phyloP scores from a whole-genome alignment of 2,113 vertebrate genomes.

The Syngnathus scovelli region DNA sequence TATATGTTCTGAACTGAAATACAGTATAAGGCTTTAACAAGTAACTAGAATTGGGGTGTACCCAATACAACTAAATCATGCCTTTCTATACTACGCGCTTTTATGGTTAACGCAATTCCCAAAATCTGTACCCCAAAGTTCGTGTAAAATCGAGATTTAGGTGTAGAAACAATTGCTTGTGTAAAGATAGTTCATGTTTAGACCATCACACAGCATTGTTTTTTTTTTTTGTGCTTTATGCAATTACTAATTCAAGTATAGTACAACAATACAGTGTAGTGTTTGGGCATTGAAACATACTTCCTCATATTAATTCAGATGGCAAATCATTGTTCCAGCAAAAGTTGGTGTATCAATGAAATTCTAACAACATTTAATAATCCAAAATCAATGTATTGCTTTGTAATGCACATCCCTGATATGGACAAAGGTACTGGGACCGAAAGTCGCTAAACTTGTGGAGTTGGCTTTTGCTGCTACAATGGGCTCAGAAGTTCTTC shows the following conservation, averaged over 20 bases:
- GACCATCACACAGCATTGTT: not conserved
- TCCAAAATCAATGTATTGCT: not conserved
- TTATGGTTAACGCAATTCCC: no score
- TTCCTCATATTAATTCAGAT: not conserved
- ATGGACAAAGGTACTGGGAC: not conserved
- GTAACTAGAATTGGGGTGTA: not conserved
- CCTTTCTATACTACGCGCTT: no score
- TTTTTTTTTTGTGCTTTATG: not conserved
- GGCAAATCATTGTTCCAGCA: not conserved
- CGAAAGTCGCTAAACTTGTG: not conserved
- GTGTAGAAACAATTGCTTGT: not conserved
- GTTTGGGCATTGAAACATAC: not conserved
- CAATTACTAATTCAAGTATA: not conserved
- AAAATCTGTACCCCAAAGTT: no score
- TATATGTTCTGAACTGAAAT: not conserved
- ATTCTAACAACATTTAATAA: not conserved
- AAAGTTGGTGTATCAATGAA: not conserved
- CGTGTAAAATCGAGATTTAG: no score
- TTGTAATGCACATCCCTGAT: not conserved
- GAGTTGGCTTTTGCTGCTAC: not conserved
- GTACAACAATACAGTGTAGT: not conserved
- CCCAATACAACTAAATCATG: not conserved
- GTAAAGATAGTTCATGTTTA: not conserved
- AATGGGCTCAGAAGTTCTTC: not conserved
- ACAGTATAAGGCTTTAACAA: not conserved